Base-by-base conservation (phyloP, 1,140 invertebrate species). In the Zaprionus davidi region DNA sequence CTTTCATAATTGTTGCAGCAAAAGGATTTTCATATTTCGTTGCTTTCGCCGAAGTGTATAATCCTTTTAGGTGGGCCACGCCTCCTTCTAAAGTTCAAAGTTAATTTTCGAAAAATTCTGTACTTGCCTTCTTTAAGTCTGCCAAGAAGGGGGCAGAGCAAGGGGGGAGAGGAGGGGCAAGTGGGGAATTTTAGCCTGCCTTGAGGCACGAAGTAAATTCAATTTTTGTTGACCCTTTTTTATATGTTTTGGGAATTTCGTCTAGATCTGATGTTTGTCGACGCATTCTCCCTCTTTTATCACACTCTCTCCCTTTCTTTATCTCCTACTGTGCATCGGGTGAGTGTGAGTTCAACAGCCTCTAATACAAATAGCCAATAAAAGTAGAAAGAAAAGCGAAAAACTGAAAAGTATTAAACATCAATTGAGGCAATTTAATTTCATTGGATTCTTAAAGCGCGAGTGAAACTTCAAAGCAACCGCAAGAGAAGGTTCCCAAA, bases 171-270 rank as follows among this genome's bases (percentile, higher is more conserved):
- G n/a, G 7, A 26, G 28, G 28, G 3, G 46, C 17, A 20, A 34
- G 9, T 34, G 0, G 46, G 4, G 7, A 9, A 12, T 12, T 22
- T 17, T 17, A 20, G 20, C 46, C 46, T 49, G 46, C 46, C 51
- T 69, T 20, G 13, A 24, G 49, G 20, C 60, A 28, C 22, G 49
- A 55, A 49, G 46, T 49, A 46, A 75, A 75, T 70, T 57, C 24
- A 64, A 59, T 66, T 53, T 12, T n/a, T 44, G 11, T 63, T 49
- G 41, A 71, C 62, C 70, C 70, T 67, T 81, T 76, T 76, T 66
- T 67, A 49, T 41, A 41, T n/a, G n/a, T 36, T 41, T 24, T 53
- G 44, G 26, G 41, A 57, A 49, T 41, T 58, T 57, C 7, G 5
- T 58, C 56, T 58, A 58, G 31, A 20, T 20, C n/a, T 9, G 13